Conservation (phyloP, 1,140 invertebrate species). For the Marisa cornuarietis region DNA sequence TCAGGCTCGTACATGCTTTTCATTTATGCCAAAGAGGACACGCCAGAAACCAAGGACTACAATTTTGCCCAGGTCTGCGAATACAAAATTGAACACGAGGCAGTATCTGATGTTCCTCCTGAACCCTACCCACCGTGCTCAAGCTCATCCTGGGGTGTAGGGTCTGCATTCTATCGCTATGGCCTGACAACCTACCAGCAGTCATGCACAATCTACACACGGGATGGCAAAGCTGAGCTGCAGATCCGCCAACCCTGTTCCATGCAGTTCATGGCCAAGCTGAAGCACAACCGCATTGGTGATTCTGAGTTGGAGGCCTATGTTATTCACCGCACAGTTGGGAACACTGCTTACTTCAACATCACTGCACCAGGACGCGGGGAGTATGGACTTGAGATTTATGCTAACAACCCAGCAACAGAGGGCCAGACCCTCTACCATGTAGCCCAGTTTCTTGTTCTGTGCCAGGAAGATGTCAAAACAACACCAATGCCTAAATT, state of each 20-base stretch:
- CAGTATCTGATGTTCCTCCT: conserved; percentile 35
- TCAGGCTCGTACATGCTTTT: conserved; percentile 63
- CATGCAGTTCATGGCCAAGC: conserved; percentile 65
- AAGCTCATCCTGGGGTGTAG: conserved; percentile 63
- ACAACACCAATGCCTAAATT: conserved; percentile 59
- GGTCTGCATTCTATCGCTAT: conserved; percentile 59
- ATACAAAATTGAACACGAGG: conserved; percentile 63
- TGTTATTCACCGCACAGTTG: conserved; percentile 60
- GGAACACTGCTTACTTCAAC: conserved; percentile 63
- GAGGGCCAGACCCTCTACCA: conserved; percentile 64
- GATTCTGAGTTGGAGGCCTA: conserved; percentile 62
- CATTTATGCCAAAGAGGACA: conserved; percentile 65
- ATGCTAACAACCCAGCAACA: conserved; percentile 63
- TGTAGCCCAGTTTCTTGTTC: conserved; percentile 62
- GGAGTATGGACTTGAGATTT: conserved; percentile 66
- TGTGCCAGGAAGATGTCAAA: conserved; percentile 60
- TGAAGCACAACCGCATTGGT: conserved; percentile 57
- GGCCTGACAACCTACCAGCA: conserved; percentile 60
- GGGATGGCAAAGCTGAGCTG: conserved; percentile 59
- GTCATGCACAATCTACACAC: conserved; percentile 56
- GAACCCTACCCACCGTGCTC: conserved; percentile 64
- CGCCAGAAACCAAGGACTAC: conserved; percentile 60
- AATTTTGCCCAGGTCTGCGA: conserved; percentile 66
- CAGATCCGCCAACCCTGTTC: conserved; percentile 48
- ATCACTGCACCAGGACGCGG: conserved; percentile 60